A percentile compares a stretch with the other conserved stretches of the same genome.
phyloP scores from a whole-genome alignment of 2,113 vertebrate species.

The Apaloderma vittatum region DNA sequence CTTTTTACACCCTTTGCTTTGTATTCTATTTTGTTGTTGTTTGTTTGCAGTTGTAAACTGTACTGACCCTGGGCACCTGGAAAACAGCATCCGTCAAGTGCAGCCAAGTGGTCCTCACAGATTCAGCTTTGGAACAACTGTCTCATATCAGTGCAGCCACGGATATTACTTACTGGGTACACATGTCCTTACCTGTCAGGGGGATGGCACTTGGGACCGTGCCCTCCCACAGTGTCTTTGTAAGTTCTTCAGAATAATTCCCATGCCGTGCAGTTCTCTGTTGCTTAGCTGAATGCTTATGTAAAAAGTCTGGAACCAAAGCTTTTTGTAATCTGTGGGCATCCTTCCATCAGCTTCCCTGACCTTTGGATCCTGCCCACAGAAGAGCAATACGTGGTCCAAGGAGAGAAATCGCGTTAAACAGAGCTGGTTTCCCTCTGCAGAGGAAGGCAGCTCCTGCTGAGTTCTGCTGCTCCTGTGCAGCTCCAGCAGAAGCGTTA shows the following conservation, averaged over 20 bases:
- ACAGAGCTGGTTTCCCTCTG: not conserved
- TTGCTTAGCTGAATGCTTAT: accelerated
- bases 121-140: constrained; percentile 93
- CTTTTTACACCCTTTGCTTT: not conserved
- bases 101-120: constrained; percentile 88
- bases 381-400: not conserved
- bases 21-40: not conserved
- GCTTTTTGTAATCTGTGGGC: not conserved
- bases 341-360: not conserved
- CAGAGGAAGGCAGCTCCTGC: not conserved
- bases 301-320: not conserved
- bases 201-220: constrained; percentile 95
- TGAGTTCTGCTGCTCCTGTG: not conserved
- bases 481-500: accelerated
- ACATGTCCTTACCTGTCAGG: constrained; percentile 93
- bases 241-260: constrained; percentile 81
- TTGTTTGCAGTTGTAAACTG: constrained; percentile 92
- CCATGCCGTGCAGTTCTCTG: not conserved
- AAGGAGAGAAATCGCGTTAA: not conserved
- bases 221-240: constrained; percentile 93
- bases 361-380: not conserved
- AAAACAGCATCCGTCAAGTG: constrained; percentile 91
- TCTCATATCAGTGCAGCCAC: constrained; percentile 92
- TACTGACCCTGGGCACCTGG: constrained; percentile 93
- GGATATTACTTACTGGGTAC: constrained; percentile 95